phyloP scores from a whole-genome alignment of 1,140 invertebrate genomes.

The Meloidogyne exigua region DNA sequence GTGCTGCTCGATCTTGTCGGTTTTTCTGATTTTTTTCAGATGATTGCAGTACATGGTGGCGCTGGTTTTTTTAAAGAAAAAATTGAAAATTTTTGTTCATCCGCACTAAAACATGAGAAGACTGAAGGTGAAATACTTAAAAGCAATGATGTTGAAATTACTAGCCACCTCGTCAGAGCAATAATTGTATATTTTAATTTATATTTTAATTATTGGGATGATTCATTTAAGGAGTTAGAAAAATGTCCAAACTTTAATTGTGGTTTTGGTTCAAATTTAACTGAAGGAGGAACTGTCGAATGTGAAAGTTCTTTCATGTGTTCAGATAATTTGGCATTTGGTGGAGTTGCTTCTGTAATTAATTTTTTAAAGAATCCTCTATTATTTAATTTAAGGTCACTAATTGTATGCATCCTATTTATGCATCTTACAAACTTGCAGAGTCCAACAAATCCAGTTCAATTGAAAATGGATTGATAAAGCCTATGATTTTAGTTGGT shows the following conservation, averaged over 20 bases:
- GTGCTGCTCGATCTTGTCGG: too few species aligned
- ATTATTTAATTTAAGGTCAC: constrained; percentile 4
- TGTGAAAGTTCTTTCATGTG: constrained; percentile 47
- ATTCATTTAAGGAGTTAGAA: constrained; percentile 33
- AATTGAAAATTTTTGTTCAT: constrained; percentile 30
- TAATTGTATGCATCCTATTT: constrained; percentile 31
- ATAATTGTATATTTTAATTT: constrained; percentile 35
- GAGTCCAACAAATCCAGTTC: not conserved
- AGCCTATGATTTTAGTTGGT: constrained; percentile 37
- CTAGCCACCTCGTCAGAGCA: constrained; percentile 26
- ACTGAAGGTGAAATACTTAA: not conserved
- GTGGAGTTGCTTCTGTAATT: constrained; percentile 38
- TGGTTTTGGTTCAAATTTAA: constrained; percentile 46
- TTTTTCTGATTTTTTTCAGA: not conserved
- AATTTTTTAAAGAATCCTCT: constrained; percentile 1
- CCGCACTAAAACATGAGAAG: constrained; percentile 21
- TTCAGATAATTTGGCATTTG: constrained; percentile 41
- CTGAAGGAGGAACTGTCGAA: constrained; percentile 37
- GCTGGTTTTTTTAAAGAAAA: constrained; percentile 14
- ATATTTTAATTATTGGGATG: not conserved
- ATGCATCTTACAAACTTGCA: constrained; percentile 21
- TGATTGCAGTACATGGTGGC: constrained; percentile 37
- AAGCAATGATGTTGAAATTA: not conserved
- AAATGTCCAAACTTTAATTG: constrained; percentile 35
- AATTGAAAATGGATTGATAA: constrained; percentile 18